Evolutionary conservation across 2,888 invertebrate genomes (phyloP).

Genomic region (Nomada hirtipes): DNA sequence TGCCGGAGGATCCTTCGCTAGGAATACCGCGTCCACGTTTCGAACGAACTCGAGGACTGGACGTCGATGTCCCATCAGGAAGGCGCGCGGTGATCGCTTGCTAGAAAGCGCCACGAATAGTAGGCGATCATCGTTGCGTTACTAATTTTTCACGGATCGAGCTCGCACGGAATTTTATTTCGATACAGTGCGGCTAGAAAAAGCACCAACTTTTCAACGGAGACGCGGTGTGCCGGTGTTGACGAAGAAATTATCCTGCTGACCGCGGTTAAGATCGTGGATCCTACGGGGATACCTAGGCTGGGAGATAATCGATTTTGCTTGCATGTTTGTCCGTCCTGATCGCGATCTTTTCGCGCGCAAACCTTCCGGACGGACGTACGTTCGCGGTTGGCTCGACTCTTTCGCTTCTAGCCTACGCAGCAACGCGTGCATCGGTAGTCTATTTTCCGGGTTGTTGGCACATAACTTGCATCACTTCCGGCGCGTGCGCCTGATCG

Average conservation of each 20-base stretch:
- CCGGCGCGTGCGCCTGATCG: slow-evolving; percentile 60
- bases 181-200: neutral
- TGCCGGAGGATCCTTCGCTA: neutral
- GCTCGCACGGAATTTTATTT: slow-evolving; percentile 23
- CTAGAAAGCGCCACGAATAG: slow-evolving; percentile 26
- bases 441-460: slow-evolving; percentile 54
- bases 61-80: too few relatives aligned
- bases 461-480: slow-evolving; percentile 52
- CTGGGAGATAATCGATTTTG: slow-evolving; percentile 21
- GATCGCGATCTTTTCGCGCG: slow-evolving; percentile 9
- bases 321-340: slow-evolving; percentile 32
- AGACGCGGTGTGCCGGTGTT: neutral
- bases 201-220: too few relatives aligned
- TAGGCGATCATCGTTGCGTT: slow-evolving; percentile 27
- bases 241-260: slow-evolving; percentile 14
- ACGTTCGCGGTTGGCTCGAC: slow-evolving; percentile 5
- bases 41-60: neutral
- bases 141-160: slow-evolving; percentile 24
- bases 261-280: too few relatives aligned
- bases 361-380: neutral
- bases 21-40: neutral
- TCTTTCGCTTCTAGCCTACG: slow-evolving; percentile 33
- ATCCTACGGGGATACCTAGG: neutral
- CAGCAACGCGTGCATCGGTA: slow-evolving; percentile 20
- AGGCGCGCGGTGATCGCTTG: neutral